Conservation (phyloP, 1,140 invertebrate species). For the Andricus grossulariae region DNA sequence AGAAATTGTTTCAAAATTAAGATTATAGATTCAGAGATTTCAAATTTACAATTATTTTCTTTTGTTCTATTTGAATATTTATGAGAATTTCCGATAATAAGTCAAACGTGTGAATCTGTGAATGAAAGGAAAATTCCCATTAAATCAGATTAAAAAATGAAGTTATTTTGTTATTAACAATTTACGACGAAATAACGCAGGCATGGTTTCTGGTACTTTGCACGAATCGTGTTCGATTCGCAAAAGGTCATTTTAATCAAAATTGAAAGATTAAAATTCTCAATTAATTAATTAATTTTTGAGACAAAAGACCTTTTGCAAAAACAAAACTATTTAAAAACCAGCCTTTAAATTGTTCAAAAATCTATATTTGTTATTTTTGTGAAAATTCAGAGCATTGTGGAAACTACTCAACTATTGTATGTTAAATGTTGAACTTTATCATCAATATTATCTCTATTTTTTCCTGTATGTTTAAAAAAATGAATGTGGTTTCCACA, state of each 20-base stretch:
- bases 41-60: too few species aligned
- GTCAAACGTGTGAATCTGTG: constrained; percentile 1
- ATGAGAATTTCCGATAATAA: background rate
- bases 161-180: background rate
- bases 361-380: background rate
- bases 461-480: constrained; percentile 1
- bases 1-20: too few species aligned
- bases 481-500: background rate
- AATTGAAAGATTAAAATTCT: background rate
- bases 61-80: background rate
- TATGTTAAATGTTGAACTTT: constrained; percentile 12
- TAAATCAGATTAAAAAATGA: background rate
- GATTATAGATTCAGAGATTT: too few species aligned
- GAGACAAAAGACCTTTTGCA: background rate
- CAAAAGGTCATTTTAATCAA: constrained; percentile 10
- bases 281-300: too few species aligned
- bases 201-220: constrained; percentile 25
- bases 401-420: constrained; percentile 10
- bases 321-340: constrained; percentile 17
- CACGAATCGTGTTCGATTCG: constrained; percentile 16
- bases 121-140: background rate
- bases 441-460: background rate
- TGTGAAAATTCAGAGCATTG: background rate
- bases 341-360: background rate
- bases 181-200: background rate